phyloP scores from a whole-genome alignment of 1,140 invertebrate species.

The Eufriesea mexicana region DNA sequence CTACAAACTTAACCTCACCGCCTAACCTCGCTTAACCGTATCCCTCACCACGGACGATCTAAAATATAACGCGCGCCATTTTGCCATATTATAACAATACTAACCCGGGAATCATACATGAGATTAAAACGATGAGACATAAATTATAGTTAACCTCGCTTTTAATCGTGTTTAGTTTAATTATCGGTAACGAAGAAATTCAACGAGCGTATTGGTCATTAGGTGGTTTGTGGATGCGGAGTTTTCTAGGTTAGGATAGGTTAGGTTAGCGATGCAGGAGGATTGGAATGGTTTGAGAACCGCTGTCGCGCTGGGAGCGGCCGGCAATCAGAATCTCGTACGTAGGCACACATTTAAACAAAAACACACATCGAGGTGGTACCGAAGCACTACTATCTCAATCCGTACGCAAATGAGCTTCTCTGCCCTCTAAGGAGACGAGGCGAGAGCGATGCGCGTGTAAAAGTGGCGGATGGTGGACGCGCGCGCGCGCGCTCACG shows the following conservation, averaged over 20 bases:
- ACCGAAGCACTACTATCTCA: constrained; percentile 79
- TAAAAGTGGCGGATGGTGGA: constrained; percentile 24
- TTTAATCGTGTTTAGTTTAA: no score
- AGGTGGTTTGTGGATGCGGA: no score
- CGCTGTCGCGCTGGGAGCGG: constrained; percentile 68
- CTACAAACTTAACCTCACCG: neutral
- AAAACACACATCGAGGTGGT: constrained; percentile 75
- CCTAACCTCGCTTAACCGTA: neutral
- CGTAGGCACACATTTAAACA: constrained; percentile 73
- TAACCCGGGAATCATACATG: no score
- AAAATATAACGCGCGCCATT: no score
- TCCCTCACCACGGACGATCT: no score
- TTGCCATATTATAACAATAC: no score
- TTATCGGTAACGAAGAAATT: no score
- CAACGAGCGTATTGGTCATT: no score
- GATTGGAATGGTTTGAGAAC: constrained; percentile 27
- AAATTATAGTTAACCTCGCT: no score
- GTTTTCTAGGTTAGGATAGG: no score
- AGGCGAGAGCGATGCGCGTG: constrained; percentile 68
- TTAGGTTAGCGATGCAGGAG: no score
- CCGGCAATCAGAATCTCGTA: constrained; percentile 77
- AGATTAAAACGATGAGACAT: no score
- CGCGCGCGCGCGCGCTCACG: neutral
- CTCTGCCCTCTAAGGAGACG: constrained; percentile 69
- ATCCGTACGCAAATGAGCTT: constrained; percentile 81